Evolutionary conservation across 2,797 vertebrate genomes (phyloP).

Genomic region (Oreonectes daqikongensis): DNA sequence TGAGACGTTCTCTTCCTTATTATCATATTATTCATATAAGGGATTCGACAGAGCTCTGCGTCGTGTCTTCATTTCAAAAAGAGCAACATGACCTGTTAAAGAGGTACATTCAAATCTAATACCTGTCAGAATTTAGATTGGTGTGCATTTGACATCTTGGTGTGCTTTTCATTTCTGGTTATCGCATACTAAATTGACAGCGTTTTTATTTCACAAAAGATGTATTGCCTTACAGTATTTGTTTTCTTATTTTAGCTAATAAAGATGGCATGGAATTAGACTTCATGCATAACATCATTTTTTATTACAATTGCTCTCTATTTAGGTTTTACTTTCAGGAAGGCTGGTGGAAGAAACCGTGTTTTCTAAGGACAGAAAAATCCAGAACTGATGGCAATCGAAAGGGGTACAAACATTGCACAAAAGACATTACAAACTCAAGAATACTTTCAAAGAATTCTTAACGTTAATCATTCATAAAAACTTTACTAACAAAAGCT

Average conservation of each 20-base stretch:
- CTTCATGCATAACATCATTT: conserved; percentile 1
- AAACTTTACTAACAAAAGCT: background rate
- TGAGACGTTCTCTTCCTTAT: conserved; percentile 42
- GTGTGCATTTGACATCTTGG: conserved; percentile 2
- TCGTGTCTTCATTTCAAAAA: conserved; percentile 10
- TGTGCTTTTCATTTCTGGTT: conserved; percentile 22
- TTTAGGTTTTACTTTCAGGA: conserved; percentile 47
- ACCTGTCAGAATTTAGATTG: conserved; percentile 8
- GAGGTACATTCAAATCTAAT: conserved; percentile 16
- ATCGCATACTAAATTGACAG: conserved; percentile 18
- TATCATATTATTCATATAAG: conserved; percentile 39
- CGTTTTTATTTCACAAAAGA: conserved; percentile 11
- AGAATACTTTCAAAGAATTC: background rate
- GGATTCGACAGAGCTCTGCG: conserved; percentile 24
- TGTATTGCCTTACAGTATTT: conserved; percentile 3
- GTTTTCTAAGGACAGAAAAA: conserved; percentile 26
- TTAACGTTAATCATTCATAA: background rate
- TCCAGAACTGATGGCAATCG: conserved; percentile 24
- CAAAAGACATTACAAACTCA: background rate
- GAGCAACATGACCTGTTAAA: conserved; percentile 11
- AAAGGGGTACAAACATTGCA: conserved; percentile 26
- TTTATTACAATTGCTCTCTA: conserved; percentile 29
- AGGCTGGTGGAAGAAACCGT: background rate
- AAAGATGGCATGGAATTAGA: conserved; percentile 10
- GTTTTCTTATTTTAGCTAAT: background rate